A percentile compares a stretch with the other conserved stretches of the same genome.
Conservation (phyloP, 1,140 invertebrate genomes). For the Drosophila bocqueti region DNA sequence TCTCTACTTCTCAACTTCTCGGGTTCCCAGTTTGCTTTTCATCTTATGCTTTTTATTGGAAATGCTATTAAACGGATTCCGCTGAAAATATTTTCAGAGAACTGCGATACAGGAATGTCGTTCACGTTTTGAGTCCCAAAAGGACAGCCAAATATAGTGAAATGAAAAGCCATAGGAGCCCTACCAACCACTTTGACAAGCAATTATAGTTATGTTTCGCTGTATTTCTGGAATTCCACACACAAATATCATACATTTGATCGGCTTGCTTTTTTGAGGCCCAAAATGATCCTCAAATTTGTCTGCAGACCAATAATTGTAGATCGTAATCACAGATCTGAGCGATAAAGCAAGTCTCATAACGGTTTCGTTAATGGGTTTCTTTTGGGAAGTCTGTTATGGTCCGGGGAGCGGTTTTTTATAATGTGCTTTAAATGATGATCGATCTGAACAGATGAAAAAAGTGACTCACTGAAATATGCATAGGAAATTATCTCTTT, state of each 20-base stretch:
- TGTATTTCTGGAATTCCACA: slow-evolving; percentile 46
- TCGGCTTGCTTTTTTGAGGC: not conserved
- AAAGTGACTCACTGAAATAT: not conserved
- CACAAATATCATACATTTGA: slow-evolving; percentile 43
- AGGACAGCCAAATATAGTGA: slow-evolving; percentile 13
- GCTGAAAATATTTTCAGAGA: slow-evolving; percentile 45
- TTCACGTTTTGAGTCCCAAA: slow-evolving; percentile 9
- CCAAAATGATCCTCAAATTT: slow-evolving; percentile 25
- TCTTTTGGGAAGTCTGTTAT: slow-evolving; percentile 1
- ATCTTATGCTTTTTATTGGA: slow-evolving; percentile 40
- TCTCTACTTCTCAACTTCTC: slow-evolving; percentile 5
- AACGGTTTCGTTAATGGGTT: slow-evolving; percentile 20
- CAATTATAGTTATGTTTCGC: slow-evolving; percentile 50
- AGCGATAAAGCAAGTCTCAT: slow-evolving; percentile 5
- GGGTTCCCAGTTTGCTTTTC: slow-evolving; percentile 10
- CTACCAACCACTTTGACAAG: slow-evolving; percentile 24
- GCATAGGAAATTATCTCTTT: not conserved
- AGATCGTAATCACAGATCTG: slow-evolving; percentile 20
- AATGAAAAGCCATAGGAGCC: slow-evolving; percentile 8
- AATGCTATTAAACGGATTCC: slow-evolving; percentile 55
- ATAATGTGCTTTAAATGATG: not conserved
- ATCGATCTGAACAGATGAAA: not conserved
- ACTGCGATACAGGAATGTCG: slow-evolving; percentile 41
- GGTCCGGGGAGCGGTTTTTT: not conserved
- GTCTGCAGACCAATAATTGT: slow-evolving; percentile 26